Base-by-base conservation (phyloP, 2,888 invertebrate species). In the Rambutsinella grinnellia region DNA sequence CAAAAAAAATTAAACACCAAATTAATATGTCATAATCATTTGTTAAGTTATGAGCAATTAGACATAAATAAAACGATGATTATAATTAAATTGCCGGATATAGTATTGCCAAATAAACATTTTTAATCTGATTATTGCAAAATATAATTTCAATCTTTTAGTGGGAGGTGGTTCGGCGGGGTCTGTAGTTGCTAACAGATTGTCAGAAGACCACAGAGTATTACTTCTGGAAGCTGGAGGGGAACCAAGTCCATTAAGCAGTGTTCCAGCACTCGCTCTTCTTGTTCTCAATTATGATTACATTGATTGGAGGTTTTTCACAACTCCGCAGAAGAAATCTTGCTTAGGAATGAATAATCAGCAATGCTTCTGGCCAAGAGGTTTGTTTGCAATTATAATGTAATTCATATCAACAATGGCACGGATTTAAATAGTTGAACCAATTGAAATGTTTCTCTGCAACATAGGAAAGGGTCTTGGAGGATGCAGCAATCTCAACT, bases 401-500 rank as follows among this genome's bases (percentile, higher is more conserved):
- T n/a, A n/a, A n/a, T n/a, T n/a, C n/a, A n/a, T n/a, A n/a, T n/a
- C n/a, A n/a, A n/a, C n/a, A n/a, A n/a, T n/a, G n/a, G n/a, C n/a
- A n/a, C n/a, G n/a, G n/a, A n/a, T n/a, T n/a, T n/a, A n/a, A n/a
- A n/a, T n/a, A n/a, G n/a, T n/a, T n/a, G n/a, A n/a, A 5, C 36
- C 13, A 89, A 90, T 87, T 93, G 93, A 2, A 36, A 60, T 51
- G 8, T 57, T 58, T 27, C 56, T 56, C n/a, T 23, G 19, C 28
- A 23, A 27, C 57, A 19, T 61, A 70, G 72, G 66, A 17, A 66
- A 72, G 49, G 72, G 68, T 21, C 51, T 65, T 57, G 78, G 69
- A 28, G 72, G 79, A 23, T 46, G 68, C 17, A 56, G 53, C 13
- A 76, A 72, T 28, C 58, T 78, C 17, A 81, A 82, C 47, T 81